A percentile compares a stretch with the other conserved stretches of the same genome.
Conservation (phyloP, 2,888 invertebrate species). For the Nipponacmea schrenckii region DNA sequence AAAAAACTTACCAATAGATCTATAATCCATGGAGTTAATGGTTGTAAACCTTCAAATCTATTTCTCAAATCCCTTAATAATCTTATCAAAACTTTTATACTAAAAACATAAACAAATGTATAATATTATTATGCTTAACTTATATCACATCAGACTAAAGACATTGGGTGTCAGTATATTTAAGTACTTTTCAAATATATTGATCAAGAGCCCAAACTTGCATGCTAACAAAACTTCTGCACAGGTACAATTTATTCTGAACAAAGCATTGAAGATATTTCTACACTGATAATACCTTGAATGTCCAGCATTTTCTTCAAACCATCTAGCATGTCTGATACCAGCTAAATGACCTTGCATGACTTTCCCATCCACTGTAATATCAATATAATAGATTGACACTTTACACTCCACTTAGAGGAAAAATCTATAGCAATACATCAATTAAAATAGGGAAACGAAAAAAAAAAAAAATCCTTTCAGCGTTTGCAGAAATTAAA, state of each 20-base stretch:
- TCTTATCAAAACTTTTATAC: constrained; percentile 93
- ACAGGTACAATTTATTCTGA: no score
- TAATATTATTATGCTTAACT: no score
- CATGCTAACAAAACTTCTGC: no score
- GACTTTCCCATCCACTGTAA: constrained; percentile 75
- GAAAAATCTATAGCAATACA: no score
- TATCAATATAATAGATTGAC: not conserved
- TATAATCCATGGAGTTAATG: constrained; percentile 95
- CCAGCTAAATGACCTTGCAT: constrained; percentile 92
- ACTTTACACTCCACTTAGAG: not conserved
- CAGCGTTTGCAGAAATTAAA: no score
- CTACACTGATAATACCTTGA: constrained; percentile 75
- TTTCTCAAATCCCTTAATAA: constrained; percentile 90
- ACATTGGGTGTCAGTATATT: no score
- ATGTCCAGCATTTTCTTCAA: constrained; percentile 97
- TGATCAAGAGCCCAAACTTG: no score
- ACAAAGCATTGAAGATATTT: no score
- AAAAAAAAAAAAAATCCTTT: no score
- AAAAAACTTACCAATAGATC: constrained; percentile 78
- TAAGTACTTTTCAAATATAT: no score
- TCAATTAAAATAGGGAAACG: no score
- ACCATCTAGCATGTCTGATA: constrained; percentile 96
- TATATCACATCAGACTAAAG: no score
- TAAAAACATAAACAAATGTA: constrained; percentile 31
- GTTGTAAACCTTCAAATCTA: constrained; percentile 89